Evolutionary conservation across 2,113 vertebrate species (phyloP), one percentile per base, ranked within the genome.

Genomic region (Erythrocebus patas): DNA sequence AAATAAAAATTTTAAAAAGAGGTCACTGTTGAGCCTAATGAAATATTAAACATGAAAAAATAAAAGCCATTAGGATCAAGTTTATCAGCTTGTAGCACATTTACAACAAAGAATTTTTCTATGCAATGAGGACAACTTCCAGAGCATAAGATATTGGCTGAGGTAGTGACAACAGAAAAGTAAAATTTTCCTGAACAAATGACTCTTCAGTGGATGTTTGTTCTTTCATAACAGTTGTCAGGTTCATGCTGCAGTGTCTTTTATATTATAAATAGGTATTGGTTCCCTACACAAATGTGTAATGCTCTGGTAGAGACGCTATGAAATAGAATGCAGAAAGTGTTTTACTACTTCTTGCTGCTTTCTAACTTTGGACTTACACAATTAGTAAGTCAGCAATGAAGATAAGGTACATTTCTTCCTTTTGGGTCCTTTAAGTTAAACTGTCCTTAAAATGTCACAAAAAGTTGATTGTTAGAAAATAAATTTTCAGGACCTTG

Each of bases 11-110:
- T 23, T 20, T 73, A 30, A n/a, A 84, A 96, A 88, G 82, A 81
- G 22, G 70, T 59, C 93, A 90, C 75, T 82, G 17, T 66, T 55
- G 70, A 70, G 14, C 66, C 82, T 96, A 91, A 97, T 85, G 55
- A 97, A 97, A 97, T 92, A 96, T 70, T 94, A 93, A 95, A 79
- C 17, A 79, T 64, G 38, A 91, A 93, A 86, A 45, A 43, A 61
- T 75, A 93, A 86, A 94, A 96, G 91, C 61, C 43, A 83, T 14
- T 23, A 88, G 68, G 27, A 86, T 40, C n/a, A 40, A 81, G 32
- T 95, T 93, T 92, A 95, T 97, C 76, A 93, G 59, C 78, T 91
- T n/a, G 20, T 52, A 85, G 90, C 84, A 97, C 84, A 93, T 82
- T 92, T 94, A 27, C 61, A 90, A 88, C 38, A 59, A 38, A 96